A percentile compares a stretch with the other conserved stretches of the same genome.
phyloP scores from a whole-genome alignment of 1,140 invertebrate species.

The Leguminivora glycinivorella region DNA sequence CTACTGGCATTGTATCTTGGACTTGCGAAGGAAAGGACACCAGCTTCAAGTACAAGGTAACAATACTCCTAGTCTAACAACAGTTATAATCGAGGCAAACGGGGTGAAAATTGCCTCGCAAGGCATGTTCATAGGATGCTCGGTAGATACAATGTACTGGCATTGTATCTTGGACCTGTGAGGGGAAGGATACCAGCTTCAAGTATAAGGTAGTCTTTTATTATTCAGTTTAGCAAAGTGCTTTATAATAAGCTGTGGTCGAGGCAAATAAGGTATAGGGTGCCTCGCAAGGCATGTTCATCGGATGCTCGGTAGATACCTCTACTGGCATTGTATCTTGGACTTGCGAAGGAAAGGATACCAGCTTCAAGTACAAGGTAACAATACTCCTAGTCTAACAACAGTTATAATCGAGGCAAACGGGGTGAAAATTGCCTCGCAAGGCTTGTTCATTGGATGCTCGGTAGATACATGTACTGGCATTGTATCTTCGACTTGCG shows the following conservation, averaged over 20 bases:
- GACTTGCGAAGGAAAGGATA: constrained; percentile 98
- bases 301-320: constrained; percentile 97
- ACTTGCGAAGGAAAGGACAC: constrained; percentile 99
- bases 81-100: constrained; percentile 93
- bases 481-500: constrained; percentile 95
- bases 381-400: constrained; percentile 73
- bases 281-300: constrained; percentile 96
- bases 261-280: constrained; percentile 91
- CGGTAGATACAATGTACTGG: constrained; percentile 95
- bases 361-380: constrained; percentile 93
- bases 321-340: constrained; percentile 94
- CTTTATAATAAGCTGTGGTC: constrained; percentile 97
- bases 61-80: constrained; percentile 80
- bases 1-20: constrained; percentile 94
- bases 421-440: constrained; percentile 90
- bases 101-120: constrained; percentile 92
- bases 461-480: constrained; percentile 96
- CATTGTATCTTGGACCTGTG: constrained; percentile 95
- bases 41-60: constrained; percentile 91
- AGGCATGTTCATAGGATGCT: constrained; percentile 98
- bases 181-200: constrained; percentile 97
- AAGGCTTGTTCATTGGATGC: constrained; percentile 98
- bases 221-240: constrained; percentile 76
- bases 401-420: constrained; percentile 94
- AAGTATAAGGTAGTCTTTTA: constrained; percentile 85